Evolutionary conservation across 2,888 invertebrate genomes (phyloP).

Genomic region (Acholoe squamosa): DNA sequence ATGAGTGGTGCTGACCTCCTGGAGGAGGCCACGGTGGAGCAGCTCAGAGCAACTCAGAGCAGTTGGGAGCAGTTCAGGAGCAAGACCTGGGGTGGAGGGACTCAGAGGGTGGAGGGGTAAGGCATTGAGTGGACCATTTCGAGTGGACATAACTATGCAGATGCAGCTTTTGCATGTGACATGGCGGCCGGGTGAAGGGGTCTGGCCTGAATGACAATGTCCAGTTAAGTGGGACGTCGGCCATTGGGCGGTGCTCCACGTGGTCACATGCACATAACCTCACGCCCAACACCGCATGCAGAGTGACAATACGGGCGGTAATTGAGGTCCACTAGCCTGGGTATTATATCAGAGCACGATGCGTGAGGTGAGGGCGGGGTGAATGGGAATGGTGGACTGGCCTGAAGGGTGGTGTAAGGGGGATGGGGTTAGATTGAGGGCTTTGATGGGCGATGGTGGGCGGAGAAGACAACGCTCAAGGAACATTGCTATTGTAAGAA

Average conservation of each 20-base stretch:
- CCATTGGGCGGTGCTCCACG: not conserved
- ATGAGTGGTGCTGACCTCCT: conserved; percentile 5
- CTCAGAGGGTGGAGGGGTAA: not conserved
- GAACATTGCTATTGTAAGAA: no score
- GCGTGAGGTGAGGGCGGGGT: conserved; percentile 6
- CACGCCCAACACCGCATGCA: not conserved
- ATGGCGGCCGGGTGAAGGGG: conserved; percentile 11
- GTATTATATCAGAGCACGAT: conserved; percentile 10
- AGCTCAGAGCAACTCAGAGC: no score
- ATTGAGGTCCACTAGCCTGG: not conserved
- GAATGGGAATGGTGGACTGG: not conserved
- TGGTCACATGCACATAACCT: conserved; percentile 27
- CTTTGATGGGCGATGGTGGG: not conserved
- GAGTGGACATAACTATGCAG: conserved; percentile 49
- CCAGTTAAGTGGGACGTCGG: conserved; percentile 29
- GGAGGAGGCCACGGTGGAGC: not conserved
- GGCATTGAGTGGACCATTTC: not conserved
- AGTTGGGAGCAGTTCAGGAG: no score
- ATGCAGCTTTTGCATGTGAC: conserved; percentile 37
- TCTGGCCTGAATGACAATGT: conserved; percentile 25
- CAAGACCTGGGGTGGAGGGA: not conserved
- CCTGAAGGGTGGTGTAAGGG: conserved; percentile 1
- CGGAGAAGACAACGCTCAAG: no score
- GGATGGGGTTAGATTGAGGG: not conserved
- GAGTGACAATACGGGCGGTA: conserved; percentile 26